phyloP scores from a whole-genome alignment of 2,113 vertebrate species.

The Microcebus lehilahytsara region DNA sequence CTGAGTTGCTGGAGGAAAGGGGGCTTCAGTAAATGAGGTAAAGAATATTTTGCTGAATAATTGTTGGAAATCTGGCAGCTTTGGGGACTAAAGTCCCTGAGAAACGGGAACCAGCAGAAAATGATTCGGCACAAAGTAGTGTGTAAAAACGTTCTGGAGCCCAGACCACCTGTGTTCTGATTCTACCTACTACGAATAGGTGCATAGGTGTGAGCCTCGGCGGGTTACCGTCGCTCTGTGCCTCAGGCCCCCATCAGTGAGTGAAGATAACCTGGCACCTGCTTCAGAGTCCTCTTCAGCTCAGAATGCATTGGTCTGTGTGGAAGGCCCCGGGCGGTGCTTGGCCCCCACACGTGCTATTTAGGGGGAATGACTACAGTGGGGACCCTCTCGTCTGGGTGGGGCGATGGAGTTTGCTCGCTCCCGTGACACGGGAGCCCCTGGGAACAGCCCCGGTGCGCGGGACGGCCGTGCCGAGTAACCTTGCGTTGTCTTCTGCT shows the following conservation, averaged over 20 bases:
- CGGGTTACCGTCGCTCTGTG: background rate
- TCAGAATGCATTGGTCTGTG: rapidly evolving
- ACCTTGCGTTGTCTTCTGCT: slow-evolving; percentile 60
- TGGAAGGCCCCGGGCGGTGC: background rate
- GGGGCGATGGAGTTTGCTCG: rapidly evolving
- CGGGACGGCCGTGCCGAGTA: background rate
- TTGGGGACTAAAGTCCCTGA: background rate
- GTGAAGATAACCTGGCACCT: background rate
- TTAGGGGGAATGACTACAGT: background rate
- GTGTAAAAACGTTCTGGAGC: background rate
- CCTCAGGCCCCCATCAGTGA: background rate
- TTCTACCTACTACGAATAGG: rapidly evolving
- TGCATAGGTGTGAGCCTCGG: no score
- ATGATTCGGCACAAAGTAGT: background rate
- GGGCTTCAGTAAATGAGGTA: background rate
- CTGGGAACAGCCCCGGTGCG: rapidly evolving
- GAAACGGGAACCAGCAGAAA: background rate
- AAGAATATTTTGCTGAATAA: background rate
- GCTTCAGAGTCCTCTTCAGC: background rate
- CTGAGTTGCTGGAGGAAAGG: background rate
- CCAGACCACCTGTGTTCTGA: background rate
- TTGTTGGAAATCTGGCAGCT: background rate
- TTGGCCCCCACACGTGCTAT: rapidly evolving
- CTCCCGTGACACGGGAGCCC: background rate
- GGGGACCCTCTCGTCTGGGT: background rate